phyloP scores from a whole-genome alignment of 2,888 invertebrate species.

The Schrankia costaestrigalis region DNA sequence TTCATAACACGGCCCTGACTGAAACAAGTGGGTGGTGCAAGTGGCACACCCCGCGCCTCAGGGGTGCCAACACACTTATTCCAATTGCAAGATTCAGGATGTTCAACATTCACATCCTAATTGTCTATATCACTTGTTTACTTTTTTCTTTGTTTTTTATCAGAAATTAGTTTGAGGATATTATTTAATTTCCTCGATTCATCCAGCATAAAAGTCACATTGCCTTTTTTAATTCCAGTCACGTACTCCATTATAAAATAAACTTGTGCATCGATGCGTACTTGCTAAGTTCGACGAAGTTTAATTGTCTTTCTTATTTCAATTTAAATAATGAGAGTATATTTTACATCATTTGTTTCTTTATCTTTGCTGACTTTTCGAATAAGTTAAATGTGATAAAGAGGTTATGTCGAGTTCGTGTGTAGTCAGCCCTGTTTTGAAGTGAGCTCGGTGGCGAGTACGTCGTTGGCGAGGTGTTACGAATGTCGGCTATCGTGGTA shows the following conservation, averaged over 20 bases:
- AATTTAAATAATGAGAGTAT: too few species aligned
- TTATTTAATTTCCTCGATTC: too few species aligned
- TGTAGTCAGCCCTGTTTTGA: conserved; percentile 55
- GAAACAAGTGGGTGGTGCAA: conserved; percentile 78
- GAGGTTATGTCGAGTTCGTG: background rate
- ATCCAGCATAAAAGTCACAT: too few species aligned
- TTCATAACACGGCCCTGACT: conserved; percentile 76
- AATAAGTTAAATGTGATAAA: too few species aligned
- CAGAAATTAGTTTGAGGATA: too few species aligned
- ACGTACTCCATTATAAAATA: conserved; percentile 25
- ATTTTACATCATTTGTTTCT: too few species aligned
- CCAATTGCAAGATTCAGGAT: conserved; percentile 6
- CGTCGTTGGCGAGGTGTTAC: conserved; percentile 74
- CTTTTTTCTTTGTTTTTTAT: too few species aligned
- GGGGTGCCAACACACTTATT: conserved; percentile 35
- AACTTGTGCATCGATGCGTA: conserved; percentile 21
- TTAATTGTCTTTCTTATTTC: too few species aligned
- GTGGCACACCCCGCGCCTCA: conserved; percentile 52
- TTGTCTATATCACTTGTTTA: conserved; percentile 3
- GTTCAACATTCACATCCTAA: too few species aligned
- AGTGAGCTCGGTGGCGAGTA: conserved; percentile 66
- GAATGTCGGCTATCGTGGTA: conserved; percentile 72
- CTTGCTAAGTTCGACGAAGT: too few species aligned
- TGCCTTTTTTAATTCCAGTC: conserved; percentile 14
- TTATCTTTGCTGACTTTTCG: too few species aligned